Evolutionary conservation across 2,888 invertebrate genomes (phyloP), one percentile per base, ranked within the genome.

Genomic region (Myopa testacea): DNA sequence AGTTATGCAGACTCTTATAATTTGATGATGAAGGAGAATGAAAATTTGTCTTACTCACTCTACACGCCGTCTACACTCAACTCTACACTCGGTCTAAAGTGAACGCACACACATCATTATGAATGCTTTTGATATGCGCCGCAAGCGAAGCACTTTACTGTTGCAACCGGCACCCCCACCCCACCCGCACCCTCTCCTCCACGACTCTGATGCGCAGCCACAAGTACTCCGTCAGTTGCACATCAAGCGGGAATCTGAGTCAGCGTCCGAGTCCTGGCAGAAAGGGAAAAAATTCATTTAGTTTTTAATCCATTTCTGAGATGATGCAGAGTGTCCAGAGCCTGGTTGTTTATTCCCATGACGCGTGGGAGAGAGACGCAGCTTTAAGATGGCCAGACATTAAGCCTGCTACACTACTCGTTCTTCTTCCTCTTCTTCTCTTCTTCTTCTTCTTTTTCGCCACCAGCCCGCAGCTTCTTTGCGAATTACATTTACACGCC

Each of bases 221-320:
- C 65, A 60, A 75, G 77, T 10, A 7, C 34, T 65, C 34, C 34
- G 65, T 34, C 38, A 37, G 65, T 12, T 4, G 37, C 6, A 34
- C 34, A 14, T 65, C 37, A 10, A 65, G 37, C 65, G 4, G 4
- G 14, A 3, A 2, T 1, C 55, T n/a, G 55, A n/a, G 16, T 55
- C n/a, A n/a, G 55, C 45, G 10, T 6, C 45, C 45, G 45, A 45
- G 45, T 45, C 45, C 45, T 45, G 7, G 45, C 38, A 74, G 26
- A 34, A 74, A 50, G 52, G 75, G 34, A 58, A 52, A 50, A 65
- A 76, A 76, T 76, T 76, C 62, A 75, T 77, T 77, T 69, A 77
- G 72, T 77, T 50, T 71, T 77, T 72, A 72, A 72, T 77, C 77
- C 72, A 60, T 72, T 77, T 67, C 60, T 68, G 67, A 75, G 67